Base-by-base conservation (phyloP, 2,888 invertebrate species). In the Nephrocerus scutellatus region DNA sequence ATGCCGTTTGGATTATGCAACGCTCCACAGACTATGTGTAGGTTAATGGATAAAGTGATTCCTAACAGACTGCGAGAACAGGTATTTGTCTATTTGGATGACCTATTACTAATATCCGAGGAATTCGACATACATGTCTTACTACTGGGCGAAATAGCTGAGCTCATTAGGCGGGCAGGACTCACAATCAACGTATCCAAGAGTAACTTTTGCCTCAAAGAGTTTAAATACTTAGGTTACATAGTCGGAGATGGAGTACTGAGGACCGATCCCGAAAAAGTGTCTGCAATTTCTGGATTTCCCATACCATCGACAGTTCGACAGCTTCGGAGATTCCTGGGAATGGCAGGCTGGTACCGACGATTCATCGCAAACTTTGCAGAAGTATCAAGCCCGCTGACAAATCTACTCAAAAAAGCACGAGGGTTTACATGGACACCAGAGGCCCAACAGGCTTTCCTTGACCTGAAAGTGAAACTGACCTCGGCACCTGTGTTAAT, bases 311-410 rank as follows among this genome's bases (percentile, higher is more conserved):
- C 15, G 7, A 35, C 42, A 7, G 30, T 37, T 1, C 37, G 38
- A 10, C 41, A 48, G 28, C 36, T 47, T 5, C 22, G 42, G 6
- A 16, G 46, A 5, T 49, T 52, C 24, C 22, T 51, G 4, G 46
- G 47, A 10, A 48, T 45, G 41, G 36, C 44, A 2, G 47, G 51
- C 5, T 51, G 48, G 41, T 47, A 46, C 24, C 18, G 47, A 2
- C 29, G 46, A 8, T 49, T 47, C 25, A 41, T 48, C 2, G 19
- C 7, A n/a, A 41, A 44, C 19, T 47, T 30, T 33, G 45, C 48
- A 4, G 13, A 41, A 3, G 8, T 47, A 2, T 43, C 48, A 2
- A 31, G 44, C 1, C 43, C 44, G 3, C 30, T 49, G 16, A 45
- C 47, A 2, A 30, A 52, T 19, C 23, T 41, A 2, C 32, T 46